Base-by-base conservation (phyloP, 2,113 vertebrate species). In the Actinemys pallida region DNA sequence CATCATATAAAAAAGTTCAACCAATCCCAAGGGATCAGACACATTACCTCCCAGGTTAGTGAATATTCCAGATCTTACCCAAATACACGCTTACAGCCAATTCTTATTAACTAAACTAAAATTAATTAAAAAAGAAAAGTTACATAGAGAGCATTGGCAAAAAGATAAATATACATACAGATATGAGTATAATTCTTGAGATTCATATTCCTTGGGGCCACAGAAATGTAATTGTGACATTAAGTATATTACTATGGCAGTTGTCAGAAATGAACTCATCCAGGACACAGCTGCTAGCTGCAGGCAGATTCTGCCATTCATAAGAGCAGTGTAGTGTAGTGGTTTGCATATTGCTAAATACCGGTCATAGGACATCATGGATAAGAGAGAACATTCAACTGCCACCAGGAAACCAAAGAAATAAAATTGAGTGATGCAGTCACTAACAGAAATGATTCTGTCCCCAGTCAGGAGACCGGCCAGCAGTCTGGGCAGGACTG, bases 181-280 rank as follows among this genome's bases (percentile, higher is more conserved):
- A 52, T 10, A 52, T 52, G 50, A 52, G 4, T 52, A 52, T 17
- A 52, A 52, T 16, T 52, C 50, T 52, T 52, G 14, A 52, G 50
- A 14, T 52, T 50, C 50, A 52, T 14, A 52, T 24, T 85, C 4
- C 69, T 81, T 89, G 50, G 87, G 92, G 1, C 6, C 50, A 42
- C 87, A 97, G 54, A 95, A 97, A 72, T 87, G 84, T 13, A 95
- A 93, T 1, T 8, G 24, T 35, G 88, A 53, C 16, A 97, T 2
- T 35, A 92, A 31, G 79, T 87, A 57, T 22, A 87, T 88, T 19
- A 22, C 29, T 62, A 92, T 59, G 56, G 87, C 87, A 72, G 95
- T 87, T 49, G 92, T 79, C 54, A 97, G 59, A 57, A 94, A 91
- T 49, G 80, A 86, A 10, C 3, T 2, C 13, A 93, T 19, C 93